Evolutionary conservation across 2,888 invertebrate species (phyloP).

Genomic region (Hofmannophila pseudospretella): DNA sequence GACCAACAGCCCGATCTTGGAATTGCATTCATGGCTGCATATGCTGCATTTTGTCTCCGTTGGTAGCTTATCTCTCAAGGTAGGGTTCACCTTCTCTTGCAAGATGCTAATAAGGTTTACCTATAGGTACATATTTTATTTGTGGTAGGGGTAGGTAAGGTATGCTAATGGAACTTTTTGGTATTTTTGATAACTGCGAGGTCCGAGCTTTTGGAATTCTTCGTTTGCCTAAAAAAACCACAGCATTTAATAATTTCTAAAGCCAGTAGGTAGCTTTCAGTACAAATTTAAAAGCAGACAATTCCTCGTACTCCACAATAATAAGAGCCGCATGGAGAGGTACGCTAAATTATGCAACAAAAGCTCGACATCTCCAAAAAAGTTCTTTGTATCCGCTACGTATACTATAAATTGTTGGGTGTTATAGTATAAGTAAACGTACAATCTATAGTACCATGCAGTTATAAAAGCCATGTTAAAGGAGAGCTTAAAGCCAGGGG

Average conservation of each 20-base stretch:
- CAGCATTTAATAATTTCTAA: neutral
- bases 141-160: no score
- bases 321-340: slow-evolving; percentile 18
- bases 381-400: slow-evolving; percentile 26
- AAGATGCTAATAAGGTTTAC: no score
- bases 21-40: no score
- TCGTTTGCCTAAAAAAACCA: neutral
- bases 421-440: slow-evolving; percentile 13
- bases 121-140: no score
- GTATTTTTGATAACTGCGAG: no score
- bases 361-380: slow-evolving; percentile 28
- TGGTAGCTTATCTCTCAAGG: no score
- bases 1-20: no score
- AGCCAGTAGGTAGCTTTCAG: neutral
- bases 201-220: no score
- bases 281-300: slow-evolving; percentile 7
- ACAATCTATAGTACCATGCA: slow-evolving; percentile 1
- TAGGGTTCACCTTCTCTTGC: no score
- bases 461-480: slow-evolving; percentile 21
- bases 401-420: slow-evolving; percentile 30
- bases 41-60: no score
- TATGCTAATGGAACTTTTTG: no score
- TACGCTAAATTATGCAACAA: slow-evolving; percentile 35
- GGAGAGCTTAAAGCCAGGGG: slow-evolving; percentile 42
- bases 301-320: slow-evolving; percentile 12